phyloP scores from a whole-genome alignment of 2,797 vertebrate species.

The Jordanella pulchra region DNA sequence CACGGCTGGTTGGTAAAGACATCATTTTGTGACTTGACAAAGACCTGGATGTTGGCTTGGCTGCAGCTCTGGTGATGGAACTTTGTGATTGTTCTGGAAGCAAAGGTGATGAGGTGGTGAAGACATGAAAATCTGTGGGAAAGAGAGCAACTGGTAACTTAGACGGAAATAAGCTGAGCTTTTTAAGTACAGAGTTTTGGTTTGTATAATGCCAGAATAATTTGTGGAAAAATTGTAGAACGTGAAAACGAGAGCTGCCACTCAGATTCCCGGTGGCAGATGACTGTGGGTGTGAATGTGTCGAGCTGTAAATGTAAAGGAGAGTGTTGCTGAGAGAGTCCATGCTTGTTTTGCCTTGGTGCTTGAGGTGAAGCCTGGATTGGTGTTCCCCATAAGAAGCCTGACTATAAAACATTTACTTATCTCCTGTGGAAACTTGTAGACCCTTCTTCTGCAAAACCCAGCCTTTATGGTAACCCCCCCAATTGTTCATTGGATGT shows the following conservation, averaged over 20 bases:
- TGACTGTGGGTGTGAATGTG: conserved; percentile 15
- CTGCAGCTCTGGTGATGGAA: background rate
- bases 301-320: conserved; percentile 36
- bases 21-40: background rate
- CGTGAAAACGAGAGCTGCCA: conserved; percentile 6
- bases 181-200: background rate
- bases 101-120: conserved; percentile 32
- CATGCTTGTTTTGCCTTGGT: conserved; percentile 9
- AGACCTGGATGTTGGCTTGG: conserved; percentile 11
- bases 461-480: background rate
- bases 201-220: conserved; percentile 3
- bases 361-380: conserved; percentile 10
- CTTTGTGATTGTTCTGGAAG: conserved; percentile 12
- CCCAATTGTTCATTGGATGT: no score
- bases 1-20: conserved; percentile 5
- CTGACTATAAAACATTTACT: background rate
- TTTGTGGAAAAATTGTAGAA: background rate
- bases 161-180: background rate
- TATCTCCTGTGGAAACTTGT: background rate
- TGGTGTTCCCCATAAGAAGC: no score
- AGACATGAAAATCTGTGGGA: conserved; percentile 19
- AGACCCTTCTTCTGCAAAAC: no score
- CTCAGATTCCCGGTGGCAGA: conserved; percentile 7
- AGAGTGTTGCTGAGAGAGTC: conserved; percentile 37
- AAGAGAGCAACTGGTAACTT: conserved; percentile 13